Evolutionary conservation across 2,797 vertebrate genomes (phyloP).

Genomic region (Hafferia zeledoni): DNA sequence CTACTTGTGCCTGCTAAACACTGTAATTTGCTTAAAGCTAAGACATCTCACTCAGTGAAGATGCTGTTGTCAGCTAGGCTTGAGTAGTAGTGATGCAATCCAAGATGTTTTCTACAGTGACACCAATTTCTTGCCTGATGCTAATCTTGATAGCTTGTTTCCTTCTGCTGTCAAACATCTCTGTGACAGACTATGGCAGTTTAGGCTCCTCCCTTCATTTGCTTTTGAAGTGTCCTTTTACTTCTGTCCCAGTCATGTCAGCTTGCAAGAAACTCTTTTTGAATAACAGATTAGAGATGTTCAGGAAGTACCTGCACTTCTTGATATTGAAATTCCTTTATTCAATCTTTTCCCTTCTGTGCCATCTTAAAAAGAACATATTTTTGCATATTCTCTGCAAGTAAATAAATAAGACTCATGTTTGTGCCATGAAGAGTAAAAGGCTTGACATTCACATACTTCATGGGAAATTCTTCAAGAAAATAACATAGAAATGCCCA

Average conservation of each 20-base stretch:
- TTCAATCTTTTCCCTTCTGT: neutral
- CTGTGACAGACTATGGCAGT: neutral
- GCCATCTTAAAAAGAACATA: rapidly evolving
- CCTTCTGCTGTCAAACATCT: neutral
- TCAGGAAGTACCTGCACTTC: neutral
- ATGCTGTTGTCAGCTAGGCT: neutral
- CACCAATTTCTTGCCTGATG: neutral
- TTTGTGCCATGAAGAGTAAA: rapidly evolving
- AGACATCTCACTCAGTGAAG: neutral
- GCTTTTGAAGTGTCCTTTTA: neutral
- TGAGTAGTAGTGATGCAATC: neutral
- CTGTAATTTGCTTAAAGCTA: neutral
- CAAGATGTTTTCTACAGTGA: neutral
- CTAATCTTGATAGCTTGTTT: neutral
- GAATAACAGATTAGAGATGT: neutral
- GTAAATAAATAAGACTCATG: neutral
- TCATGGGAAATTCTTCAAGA: neutral
- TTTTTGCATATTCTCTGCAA: neutral
- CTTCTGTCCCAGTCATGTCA: neutral
- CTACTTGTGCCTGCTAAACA: neutral
- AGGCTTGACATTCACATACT: neutral
- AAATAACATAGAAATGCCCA: neutral
- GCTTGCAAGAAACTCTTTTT: neutral
- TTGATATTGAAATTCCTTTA: neutral
- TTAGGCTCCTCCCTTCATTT: neutral